Evolutionary conservation across 1,140 invertebrate genomes (phyloP).

Genomic region (Zaprionus davidi): DNA sequence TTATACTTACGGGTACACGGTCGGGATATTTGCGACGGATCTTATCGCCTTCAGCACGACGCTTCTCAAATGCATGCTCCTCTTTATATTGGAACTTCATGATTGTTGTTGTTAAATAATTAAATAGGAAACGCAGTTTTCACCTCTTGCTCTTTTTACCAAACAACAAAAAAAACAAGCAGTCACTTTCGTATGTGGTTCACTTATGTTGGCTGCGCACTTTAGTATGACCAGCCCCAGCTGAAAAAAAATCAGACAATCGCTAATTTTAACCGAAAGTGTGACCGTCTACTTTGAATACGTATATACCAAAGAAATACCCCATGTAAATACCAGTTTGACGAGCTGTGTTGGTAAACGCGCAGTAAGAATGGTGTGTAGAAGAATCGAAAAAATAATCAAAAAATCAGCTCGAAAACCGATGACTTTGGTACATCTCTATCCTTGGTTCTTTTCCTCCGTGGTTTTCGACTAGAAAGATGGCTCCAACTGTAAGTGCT

Average conservation of each 20-base stretch:
- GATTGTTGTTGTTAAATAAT: slow-evolving; percentile 66
- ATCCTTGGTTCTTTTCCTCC: slow-evolving; percentile 75
- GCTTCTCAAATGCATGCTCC: slow-evolving; percentile 99
- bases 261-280: slow-evolving; percentile 13
- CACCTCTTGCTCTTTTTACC: slow-evolving; percentile 43
- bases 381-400: not conserved
- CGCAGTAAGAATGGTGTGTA: not conserved
- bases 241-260: slow-evolving; percentile 15
- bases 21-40: slow-evolving; percentile 94
- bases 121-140: slow-evolving; percentile 84
- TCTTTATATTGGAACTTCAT: slow-evolving; percentile 99
- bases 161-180: slow-evolving; percentile 51
- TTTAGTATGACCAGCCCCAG: slow-evolving; percentile 39
- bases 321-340: not conserved
- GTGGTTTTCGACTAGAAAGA: slow-evolving; percentile 78
- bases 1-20: slow-evolving; percentile 95
- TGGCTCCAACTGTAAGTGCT: slow-evolving; percentile 83
- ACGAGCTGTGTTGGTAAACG: not conserved
- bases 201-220: slow-evolving; percentile 41
- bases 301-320: not conserved
- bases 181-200: slow-evolving; percentile 38
- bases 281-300: not conserved
- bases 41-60: slow-evolving; percentile 94
- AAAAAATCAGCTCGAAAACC: slow-evolving; percentile 11
- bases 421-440: slow-evolving; percentile 34